These are phyloP conservation scores for Acronicta leporina DNA, from an alignment of 2,888 invertebrate species.

Conservation along the genomic window DNA sequence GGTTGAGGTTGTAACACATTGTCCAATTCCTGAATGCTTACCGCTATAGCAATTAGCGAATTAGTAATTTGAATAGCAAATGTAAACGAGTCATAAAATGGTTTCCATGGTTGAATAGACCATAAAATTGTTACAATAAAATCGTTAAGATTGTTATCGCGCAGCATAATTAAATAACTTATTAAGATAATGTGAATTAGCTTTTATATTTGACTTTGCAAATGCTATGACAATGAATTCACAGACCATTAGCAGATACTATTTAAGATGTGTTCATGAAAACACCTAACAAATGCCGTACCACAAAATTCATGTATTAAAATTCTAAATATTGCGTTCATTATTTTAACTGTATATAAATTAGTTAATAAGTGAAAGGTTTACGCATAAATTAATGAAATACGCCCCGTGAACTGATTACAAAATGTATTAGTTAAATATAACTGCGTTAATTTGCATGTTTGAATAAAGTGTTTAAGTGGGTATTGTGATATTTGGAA, in stretches of 20 bases:
- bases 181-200: slow-evolving; percentile 25
- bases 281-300: slow-evolving; percentile 18
- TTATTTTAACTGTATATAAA: slow-evolving; percentile 18
- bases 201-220: slow-evolving; percentile 26
- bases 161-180: slow-evolving; percentile 26
- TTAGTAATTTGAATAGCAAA: background rate
- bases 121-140: slow-evolving; percentile 42
- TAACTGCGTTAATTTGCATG: slow-evolving; percentile 32
- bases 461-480: slow-evolving; percentile 31
- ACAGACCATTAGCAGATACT: slow-evolving; percentile 24
- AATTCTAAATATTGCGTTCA: slow-evolving; percentile 7
- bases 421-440: slow-evolving; percentile 22
- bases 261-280: slow-evolving; percentile 22
- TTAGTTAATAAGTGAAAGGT: slow-evolving; percentile 28
- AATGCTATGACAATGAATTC: slow-evolving; percentile 35
- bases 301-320: background rate
- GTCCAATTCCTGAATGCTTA: background rate
- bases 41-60: background rate
- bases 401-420: slow-evolving; percentile 34
- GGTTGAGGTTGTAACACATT: background rate
- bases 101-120: slow-evolving; percentile 36
- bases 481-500: slow-evolving; percentile 44
- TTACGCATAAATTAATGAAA: slow-evolving; percentile 13
- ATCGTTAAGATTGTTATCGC: slow-evolving; percentile 43
- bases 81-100: slow-evolving; percentile 28